A percentile compares a stretch with the other conserved stretches of the same genome.
Evolutionary conservation across 2,113 vertebrate species (phyloP).

Genomic region (Labrus mixtus): DNA sequence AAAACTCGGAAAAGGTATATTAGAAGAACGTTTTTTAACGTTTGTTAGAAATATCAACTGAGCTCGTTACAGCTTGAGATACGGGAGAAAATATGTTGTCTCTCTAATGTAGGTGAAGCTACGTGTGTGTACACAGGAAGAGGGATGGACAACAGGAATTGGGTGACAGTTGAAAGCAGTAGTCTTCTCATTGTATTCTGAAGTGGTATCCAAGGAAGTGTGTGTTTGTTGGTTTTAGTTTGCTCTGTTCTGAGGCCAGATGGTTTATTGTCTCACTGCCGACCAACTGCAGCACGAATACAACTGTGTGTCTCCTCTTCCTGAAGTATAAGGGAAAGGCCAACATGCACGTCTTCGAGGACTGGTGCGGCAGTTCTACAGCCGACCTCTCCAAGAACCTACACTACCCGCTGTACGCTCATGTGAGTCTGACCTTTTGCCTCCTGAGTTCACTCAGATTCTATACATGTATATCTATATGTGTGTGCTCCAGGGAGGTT

Average conservation of each 20-base stretch:
- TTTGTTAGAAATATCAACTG: neutral
- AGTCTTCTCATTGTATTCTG: neutral
- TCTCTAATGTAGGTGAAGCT: neutral
- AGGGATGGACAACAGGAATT: neutral
- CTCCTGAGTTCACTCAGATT: neutral
- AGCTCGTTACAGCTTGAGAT: neutral
- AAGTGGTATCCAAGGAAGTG: slow-evolving; percentile 8
- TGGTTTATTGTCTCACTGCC: slow-evolving; percentile 11
- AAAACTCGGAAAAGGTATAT: neutral
- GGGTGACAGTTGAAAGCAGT: neutral
- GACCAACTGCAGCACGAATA: neutral
- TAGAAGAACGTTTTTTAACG: neutral
- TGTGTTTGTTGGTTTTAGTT: slow-evolving; percentile 32
- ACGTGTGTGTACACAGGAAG: neutral
- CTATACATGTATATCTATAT: no score
- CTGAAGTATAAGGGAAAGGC: slow-evolving; percentile 88
- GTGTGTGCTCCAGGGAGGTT: neutral
- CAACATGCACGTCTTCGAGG: slow-evolving; percentile 95
- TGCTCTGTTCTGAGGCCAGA: slow-evolving; percentile 5
- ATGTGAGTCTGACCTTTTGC: slow-evolving; percentile 84
- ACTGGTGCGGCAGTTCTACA: slow-evolving; percentile 93
- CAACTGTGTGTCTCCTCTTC: neutral
- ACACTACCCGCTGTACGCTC: slow-evolving; percentile 93
- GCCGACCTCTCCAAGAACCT: slow-evolving; percentile 89
- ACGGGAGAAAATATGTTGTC: neutral